A percentile compares a stretch with the other conserved stretches of the same genome.
These are phyloP conservation scores for Brachionus rotundiformis DNA, from an alignment of 1,140 invertebrate genomes.

Conservation along the genomic window DNA sequence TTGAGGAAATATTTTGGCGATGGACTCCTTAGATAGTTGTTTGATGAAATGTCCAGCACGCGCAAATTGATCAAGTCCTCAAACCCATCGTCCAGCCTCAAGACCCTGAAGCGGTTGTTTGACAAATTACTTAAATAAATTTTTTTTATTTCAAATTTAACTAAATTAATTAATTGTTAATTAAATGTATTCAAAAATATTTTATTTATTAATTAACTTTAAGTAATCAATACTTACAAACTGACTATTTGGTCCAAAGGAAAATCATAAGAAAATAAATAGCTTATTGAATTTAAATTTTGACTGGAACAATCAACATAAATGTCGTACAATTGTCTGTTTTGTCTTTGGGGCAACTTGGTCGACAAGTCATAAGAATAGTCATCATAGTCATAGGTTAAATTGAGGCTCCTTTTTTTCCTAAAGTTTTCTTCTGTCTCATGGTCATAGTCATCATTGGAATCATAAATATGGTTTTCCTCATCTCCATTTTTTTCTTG, in stretches of 20 bases:
- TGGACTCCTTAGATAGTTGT: constrained; percentile 15
- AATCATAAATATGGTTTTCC: neutral
- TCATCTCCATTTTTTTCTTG: neutral
- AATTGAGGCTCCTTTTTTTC: neutral
- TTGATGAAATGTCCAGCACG: constrained; percentile 21
- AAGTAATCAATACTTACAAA: constrained; percentile 29
- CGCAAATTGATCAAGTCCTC: constrained; percentile 31
- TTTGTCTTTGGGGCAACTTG: neutral
- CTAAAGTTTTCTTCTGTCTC: neutral
- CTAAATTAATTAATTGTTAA: no score
- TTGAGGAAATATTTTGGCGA: constrained; percentile 39
- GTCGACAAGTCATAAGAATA: neutral
- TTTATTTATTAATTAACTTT: no score
- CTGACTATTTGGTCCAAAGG: constrained; percentile 35
- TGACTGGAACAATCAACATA: constrained; percentile 40
- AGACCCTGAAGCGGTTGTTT: constrained; percentile 26
- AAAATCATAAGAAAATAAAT: constrained; percentile 37
- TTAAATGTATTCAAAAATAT: no score
- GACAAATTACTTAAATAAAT: constrained; percentile 40
- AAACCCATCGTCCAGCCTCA: constrained; percentile 39
- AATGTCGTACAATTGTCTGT: neutral
- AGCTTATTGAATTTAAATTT: constrained; percentile 42
- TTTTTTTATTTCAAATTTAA: constrained; percentile 25
- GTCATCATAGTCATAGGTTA: neutral
- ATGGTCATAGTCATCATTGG: neutral